Base-by-base conservation (phyloP, 2,888 invertebrate genomes). In the Eilema griseolum region DNA sequence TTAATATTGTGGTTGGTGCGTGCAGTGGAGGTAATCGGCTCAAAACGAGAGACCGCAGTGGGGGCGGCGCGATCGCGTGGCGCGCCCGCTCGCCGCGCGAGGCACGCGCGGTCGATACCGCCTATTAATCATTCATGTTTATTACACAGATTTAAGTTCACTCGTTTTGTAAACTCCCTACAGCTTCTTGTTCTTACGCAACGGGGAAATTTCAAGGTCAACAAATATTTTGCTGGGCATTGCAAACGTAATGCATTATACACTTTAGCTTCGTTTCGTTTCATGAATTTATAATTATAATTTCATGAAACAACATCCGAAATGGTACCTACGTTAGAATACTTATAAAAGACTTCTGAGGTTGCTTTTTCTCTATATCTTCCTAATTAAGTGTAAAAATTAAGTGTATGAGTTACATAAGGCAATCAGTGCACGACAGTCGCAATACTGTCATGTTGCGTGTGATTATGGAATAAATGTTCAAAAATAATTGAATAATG, bases 111-210 rank as follows among this genome's bases (percentile, higher is more conserved):
- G 23, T 14, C n/a, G 61, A 0, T n/a, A 10, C 59, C 31, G 31
- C 46, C 20, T 46, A 8, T 62, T 71, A 76, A 78, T 72, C 72
- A 74, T 77, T 72, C 71, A 75, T 66, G 75, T 71, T 41, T 75
- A 75, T 70, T 71, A 70, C 74, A 67, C 71, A 60, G 64, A 72
- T 73, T 41, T 70, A 73, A 77, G 67, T 63, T 37, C 62, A 68
- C 37, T 12, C 37, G 12, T 23, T 61, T 37, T 14, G 23, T 61
- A 41, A 52, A 61, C 41, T 61, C 56, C 7, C 16, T 37, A 23
- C 24, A 24, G 62, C 37, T 62, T 60, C 28, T 46, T 46, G 46
- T 20, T 20, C 20, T 3, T 24, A 16, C 37, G 37, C 8, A 8
- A 16, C 24, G 33, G 10, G 14, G 24, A n/a, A 61, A 12, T 20